These are phyloP conservation scores for Anarhynchus alexandrinus DNA, from an alignment of 2,113 vertebrate species.

Conservation along the genomic window DNA sequence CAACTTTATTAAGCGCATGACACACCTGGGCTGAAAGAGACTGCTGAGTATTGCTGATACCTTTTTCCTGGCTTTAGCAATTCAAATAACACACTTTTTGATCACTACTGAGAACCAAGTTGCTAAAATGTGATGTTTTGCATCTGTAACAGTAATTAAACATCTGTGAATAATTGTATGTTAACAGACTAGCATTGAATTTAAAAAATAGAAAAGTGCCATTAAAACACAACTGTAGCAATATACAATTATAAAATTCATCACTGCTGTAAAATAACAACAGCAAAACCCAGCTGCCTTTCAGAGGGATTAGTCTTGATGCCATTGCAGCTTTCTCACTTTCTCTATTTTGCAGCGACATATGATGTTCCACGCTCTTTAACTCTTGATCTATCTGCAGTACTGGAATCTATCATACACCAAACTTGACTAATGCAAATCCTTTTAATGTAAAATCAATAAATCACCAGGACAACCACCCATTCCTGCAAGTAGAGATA, in stretches of 20 bases:
- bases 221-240: not conserved
- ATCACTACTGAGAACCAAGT: not conserved
- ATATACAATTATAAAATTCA: not conserved
- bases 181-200: not conserved
- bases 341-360: not conserved
- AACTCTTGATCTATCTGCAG: not conserved
- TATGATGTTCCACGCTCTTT: not conserved
- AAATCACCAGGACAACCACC: not conserved
- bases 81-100: not conserved
- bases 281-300: not conserved
- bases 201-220: not conserved
- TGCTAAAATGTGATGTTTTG: not conserved
- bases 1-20: not conserved
- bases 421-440: not conserved
- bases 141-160: constrained; percentile 5
- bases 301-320: not conserved
- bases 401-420: not conserved
- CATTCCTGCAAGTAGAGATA: not conserved
- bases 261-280: not conserved
- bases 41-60: not conserved
- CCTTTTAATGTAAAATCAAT: not conserved
- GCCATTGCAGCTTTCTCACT: not conserved
- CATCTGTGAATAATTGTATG: not conserved
- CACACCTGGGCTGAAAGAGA: not conserved
- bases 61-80: not conserved